phyloP scores from a whole-genome alignment of 2,888 invertebrate genomes.

The Blera fallax region DNA sequence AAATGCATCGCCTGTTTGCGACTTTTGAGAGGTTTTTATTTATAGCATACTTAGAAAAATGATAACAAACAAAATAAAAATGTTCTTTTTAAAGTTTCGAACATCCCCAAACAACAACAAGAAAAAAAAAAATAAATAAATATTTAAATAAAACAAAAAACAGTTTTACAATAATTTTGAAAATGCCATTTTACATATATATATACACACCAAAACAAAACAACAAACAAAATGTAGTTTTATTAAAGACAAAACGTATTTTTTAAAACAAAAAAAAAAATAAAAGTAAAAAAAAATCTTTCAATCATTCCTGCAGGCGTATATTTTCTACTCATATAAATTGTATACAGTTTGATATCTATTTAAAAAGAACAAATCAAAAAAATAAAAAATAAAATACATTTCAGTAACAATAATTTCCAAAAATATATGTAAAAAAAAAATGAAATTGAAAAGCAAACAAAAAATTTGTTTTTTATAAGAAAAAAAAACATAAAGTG shows the following conservation, averaged over 20 bases:
- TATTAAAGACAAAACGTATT: slow-evolving; percentile 47
- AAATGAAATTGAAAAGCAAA: slow-evolving; percentile 68
- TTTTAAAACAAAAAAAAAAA: slow-evolving; percentile 60
- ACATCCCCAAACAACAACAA: slow-evolving; percentile 74
- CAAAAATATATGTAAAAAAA: slow-evolving; percentile 67
- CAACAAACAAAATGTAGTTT: slow-evolving; percentile 49
- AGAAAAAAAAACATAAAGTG: slow-evolving; percentile 55
- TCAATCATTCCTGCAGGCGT: slow-evolving; percentile 74
- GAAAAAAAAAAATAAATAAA: slow-evolving; percentile 57
- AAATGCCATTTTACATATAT: slow-evolving; percentile 74
- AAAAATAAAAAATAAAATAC: slow-evolving; percentile 61
- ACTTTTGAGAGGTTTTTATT: slow-evolving; percentile 74
- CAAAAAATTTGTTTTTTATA: slow-evolving; percentile 51
- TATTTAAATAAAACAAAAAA: slow-evolving; percentile 75
- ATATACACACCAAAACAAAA: slow-evolving; percentile 66
- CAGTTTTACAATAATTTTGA: slow-evolving; percentile 78
- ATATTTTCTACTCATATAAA: slow-evolving; percentile 75
- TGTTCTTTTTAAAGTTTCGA: slow-evolving; percentile 57
- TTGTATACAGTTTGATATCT: slow-evolving; percentile 73
- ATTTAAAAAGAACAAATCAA: slow-evolving; percentile 67
- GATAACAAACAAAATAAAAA: slow-evolving; percentile 54
- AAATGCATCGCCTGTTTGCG: slow-evolving; percentile 74
- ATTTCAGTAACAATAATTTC: slow-evolving; percentile 64
- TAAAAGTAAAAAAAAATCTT: slow-evolving; percentile 69
- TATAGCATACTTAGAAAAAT: slow-evolving; percentile 46